Conservation (phyloP, 2,113 vertebrate genomes). For the Podarcis raffonei region DNA sequence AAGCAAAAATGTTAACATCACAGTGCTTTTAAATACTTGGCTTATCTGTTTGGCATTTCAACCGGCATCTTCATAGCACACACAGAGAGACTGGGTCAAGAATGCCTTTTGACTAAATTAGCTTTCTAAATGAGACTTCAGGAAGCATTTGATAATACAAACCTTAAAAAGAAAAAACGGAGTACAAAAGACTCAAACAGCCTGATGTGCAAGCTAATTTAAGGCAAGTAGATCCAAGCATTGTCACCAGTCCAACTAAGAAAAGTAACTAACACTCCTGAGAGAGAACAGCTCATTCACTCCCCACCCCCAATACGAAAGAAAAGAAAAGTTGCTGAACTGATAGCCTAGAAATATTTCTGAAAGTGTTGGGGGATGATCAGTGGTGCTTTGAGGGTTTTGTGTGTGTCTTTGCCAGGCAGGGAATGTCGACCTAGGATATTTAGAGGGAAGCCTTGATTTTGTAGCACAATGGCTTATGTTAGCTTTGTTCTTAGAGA, state of each 20-base stretch:
- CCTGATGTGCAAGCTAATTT: neutral
- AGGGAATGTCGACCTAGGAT: neutral
- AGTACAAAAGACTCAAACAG: neutral
- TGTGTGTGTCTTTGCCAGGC: neutral
- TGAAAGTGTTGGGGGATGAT: neutral
- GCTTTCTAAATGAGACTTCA: neutral
- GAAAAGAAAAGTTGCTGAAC: neutral
- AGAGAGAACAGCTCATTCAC: neutral
- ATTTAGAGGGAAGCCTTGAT: neutral
- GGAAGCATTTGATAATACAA: neutral
- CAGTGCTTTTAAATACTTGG: neutral
- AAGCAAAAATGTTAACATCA: neutral
- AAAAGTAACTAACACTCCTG: neutral
- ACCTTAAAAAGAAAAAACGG: too few species aligned
- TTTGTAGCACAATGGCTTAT: neutral
- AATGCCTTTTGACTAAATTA: neutral
- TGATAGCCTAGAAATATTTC: neutral
- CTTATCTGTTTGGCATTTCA: constrained; percentile 15
- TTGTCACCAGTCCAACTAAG: neutral
- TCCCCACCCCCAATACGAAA: neutral
- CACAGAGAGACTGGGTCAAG: neutral
- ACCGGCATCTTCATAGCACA: neutral
- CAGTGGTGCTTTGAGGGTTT: neutral
- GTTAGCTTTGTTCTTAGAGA: neutral
- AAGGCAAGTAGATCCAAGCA: neutral